These are phyloP conservation scores for Cyrtonyx montezumae DNA, from an alignment of 2,113 vertebrate genomes.

Conservation along the genomic window DNA sequence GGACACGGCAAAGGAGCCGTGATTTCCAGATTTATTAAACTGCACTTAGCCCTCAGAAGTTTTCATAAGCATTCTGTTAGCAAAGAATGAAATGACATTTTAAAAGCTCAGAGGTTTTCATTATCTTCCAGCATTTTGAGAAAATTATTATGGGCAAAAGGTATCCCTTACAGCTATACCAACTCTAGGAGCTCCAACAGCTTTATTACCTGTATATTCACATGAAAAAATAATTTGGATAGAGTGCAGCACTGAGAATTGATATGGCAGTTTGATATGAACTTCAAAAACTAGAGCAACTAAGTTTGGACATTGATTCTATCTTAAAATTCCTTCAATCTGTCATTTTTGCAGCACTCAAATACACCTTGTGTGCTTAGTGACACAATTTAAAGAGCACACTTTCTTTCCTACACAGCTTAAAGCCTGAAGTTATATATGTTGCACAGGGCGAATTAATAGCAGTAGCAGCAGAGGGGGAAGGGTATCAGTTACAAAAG, in stretches of 20 bases:
- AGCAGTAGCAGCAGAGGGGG: constrained; percentile 4
- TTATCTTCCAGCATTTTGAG: background rate
- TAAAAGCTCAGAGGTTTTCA: background rate
- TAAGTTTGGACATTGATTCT: background rate
- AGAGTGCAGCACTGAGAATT: background rate
- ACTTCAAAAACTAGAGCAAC: background rate
- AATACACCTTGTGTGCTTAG: background rate
- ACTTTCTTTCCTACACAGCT: background rate
- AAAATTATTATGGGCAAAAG: background rate
- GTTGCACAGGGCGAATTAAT: background rate
- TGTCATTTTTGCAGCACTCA: background rate
- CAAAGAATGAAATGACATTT: constrained; percentile 29
- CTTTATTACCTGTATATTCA: background rate
- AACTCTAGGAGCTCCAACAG: background rate
- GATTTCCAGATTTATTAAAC: constrained; percentile 12
- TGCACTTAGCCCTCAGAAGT: background rate
- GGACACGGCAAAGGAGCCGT: background rate
- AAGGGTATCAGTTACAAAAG: background rate
- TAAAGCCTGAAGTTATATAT: background rate
- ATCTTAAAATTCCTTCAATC: background rate
- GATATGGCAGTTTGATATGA: background rate
- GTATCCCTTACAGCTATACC: background rate
- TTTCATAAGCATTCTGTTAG: constrained; percentile 31
- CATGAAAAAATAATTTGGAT: background rate
- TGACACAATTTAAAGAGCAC: background rate